These are phyloP conservation scores for Anthonomus grandis DNA, from an alignment of 1,140 invertebrate genomes.

Conservation along the genomic window DNA sequence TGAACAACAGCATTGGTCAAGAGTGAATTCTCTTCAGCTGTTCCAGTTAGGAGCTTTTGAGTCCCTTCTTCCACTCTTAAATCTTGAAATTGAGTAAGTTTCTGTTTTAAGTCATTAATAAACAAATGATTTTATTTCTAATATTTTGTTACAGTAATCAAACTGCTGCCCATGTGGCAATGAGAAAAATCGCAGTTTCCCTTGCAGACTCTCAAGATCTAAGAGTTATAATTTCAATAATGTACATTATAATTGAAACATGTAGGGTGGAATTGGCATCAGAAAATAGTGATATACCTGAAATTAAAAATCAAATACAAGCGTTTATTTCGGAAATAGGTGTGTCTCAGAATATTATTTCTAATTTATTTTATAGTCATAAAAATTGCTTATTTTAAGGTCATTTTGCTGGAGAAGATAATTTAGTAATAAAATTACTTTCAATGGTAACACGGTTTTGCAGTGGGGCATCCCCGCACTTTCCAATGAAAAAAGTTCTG, in stretches of 20 bases:
- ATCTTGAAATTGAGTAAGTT: constrained; percentile 86
- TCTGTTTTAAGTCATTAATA: neutral
- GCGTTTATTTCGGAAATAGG: constrained; percentile 80
- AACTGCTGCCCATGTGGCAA: constrained; percentile 68
- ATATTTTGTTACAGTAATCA: constrained; percentile 59
- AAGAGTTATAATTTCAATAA: constrained; percentile 84
- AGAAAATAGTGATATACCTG: constrained; percentile 58
- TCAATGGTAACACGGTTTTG: constrained; percentile 94
- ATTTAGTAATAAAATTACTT: constrained; percentile 83
- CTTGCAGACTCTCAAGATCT: constrained; percentile 89
- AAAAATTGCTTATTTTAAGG: constrained; percentile 27
- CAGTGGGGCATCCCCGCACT: constrained; percentile 89
- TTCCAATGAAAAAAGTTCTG: constrained; percentile 97
- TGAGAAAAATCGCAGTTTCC: constrained; percentile 85
- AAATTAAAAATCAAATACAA: constrained; percentile 47
- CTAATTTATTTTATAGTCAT: neutral
- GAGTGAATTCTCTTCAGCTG: constrained; percentile 81
- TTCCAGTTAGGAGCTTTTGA: constrained; percentile 86
- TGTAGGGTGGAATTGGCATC: constrained; percentile 68
- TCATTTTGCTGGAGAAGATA: constrained; percentile 66
- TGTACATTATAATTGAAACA: constrained; percentile 93
- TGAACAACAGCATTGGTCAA: constrained; percentile 79
- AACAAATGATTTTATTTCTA: neutral
- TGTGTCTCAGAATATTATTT: constrained; percentile 39
- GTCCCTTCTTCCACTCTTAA: constrained; percentile 86